phyloP scores from a whole-genome alignment of 1,140 invertebrate genomes.

The Calliopsis andreniformis region DNA sequence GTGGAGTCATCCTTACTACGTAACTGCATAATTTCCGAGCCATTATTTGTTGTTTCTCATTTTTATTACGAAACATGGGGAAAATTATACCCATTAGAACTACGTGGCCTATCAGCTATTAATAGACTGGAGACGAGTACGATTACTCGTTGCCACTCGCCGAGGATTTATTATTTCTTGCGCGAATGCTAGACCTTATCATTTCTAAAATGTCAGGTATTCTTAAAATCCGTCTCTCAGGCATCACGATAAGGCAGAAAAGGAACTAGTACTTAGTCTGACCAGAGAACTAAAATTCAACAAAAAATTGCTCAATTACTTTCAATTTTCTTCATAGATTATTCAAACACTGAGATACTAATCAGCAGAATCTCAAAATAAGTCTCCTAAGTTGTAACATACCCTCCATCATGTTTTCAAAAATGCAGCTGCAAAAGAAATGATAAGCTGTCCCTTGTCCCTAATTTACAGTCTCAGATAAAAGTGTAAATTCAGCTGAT shows the following conservation, averaged over 20 bases:
- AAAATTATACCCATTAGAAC: not conserved
- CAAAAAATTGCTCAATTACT: no score
- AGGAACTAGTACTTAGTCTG: no score
- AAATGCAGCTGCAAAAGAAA: no score
- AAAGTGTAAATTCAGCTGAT: not conserved
- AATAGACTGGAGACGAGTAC: not conserved
- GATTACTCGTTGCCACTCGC: not conserved
- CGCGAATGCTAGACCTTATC: not conserved
- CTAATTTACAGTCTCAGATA: not conserved
- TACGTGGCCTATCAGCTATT: not conserved
- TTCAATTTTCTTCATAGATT: no score
- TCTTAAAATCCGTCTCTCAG: not conserved
- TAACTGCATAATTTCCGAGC: not conserved
- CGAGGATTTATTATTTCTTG: no score
- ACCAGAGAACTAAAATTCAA: no score
- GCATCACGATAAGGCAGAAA: not conserved
- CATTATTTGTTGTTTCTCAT: constrained; percentile 10
- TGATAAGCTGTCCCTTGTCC: no score
- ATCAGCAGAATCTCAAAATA: no score
- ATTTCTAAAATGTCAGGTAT: not conserved
- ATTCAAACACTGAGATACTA: no score
- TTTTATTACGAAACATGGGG: constrained; percentile 8
- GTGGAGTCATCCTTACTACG: not conserved
- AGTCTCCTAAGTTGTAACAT: no score
- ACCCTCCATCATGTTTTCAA: no score